Evolutionary conservation across 2,797 vertebrate species (phyloP).

Genomic region (Rhadinocentrus ornatus): DNA sequence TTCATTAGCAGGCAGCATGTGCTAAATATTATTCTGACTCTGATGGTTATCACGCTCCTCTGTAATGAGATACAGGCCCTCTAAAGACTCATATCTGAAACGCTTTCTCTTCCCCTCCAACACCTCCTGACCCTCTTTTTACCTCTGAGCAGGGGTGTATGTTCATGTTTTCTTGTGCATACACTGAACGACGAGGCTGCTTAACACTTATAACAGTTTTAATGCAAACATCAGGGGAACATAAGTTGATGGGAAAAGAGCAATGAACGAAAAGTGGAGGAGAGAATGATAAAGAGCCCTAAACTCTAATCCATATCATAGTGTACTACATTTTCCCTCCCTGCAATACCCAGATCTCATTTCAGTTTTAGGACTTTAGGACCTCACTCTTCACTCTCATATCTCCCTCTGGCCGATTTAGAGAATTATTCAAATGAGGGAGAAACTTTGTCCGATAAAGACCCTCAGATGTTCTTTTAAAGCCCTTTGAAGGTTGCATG

Average conservation of each 20-base stretch:
- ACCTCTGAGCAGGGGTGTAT: conserved; percentile 50
- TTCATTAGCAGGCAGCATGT: conserved; percentile 98
- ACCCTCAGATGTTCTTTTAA: conserved; percentile 77
- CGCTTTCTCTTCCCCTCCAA: conserved; percentile 62
- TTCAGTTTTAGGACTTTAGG: conserved; percentile 72
- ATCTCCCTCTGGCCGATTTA: conserved; percentile 72
- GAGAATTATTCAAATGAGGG: conserved; percentile 81
- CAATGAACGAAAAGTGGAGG: neutral
- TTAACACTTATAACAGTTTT: neutral
- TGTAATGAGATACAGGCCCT: conserved; percentile 88
- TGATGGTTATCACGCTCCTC: conserved; percentile 92
- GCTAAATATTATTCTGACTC: conserved; percentile 97
- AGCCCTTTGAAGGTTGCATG: conserved; percentile 82
- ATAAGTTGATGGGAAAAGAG: neutral
- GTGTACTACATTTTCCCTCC: conserved; percentile 35
- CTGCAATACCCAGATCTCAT: conserved; percentile 67
- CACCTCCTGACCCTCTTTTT: conserved; percentile 68
- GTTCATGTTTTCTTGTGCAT: conserved; percentile 31
- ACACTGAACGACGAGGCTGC: conserved; percentile 1
- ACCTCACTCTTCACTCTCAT: conserved; percentile 58
- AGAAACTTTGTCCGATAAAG: conserved; percentile 79
- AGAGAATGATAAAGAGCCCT: conserved; percentile 36
- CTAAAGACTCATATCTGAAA: conserved; percentile 62
- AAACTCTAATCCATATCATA: conserved; percentile 68
- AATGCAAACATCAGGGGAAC: conserved; percentile 27